Evolutionary conservation across 2,888 invertebrate genomes (phyloP), one percentile per base, ranked within the genome.

Genomic region (Apodemia hepburni): DNA sequence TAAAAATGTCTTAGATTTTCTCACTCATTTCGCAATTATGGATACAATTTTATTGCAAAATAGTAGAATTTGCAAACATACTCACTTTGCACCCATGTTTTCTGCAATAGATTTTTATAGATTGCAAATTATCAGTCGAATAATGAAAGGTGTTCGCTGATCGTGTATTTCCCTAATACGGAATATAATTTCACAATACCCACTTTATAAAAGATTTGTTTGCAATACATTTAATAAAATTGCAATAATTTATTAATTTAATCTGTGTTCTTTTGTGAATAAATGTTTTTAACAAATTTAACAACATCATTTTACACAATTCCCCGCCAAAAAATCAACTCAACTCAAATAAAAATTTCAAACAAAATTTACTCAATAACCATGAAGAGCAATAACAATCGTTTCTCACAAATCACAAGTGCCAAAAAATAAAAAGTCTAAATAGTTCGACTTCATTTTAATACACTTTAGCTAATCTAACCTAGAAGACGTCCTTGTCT

Each of bases 351-450:
- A 61, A 22, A 60, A 42, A 45, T 61, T 57, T 57, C 7, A 42
- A 62, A 62, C 22, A 61, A 61, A 58, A 58, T 57, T 49, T 49
- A 58, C 49, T 62, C 58, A 62, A 58, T 35, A 62, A 58, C 49
- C 58, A 62, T 49, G 58, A 58, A 59, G 58, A 58, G 58, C 62
- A 58, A 59, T 62, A 62, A 61, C 61, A 61, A 61, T 58, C 45
- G n/a, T 47, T 42, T 45, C 45, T 47, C 54, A 57, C 29, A 27
- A 57, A 57, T 57, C 54, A 57, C 54, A 57, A 27, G 54, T 57
- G 54, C 54, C 54, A 27, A 57, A 38, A 47, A 57, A 57, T 57
- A 57, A 57, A 57, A 22, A 29, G 54, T 57, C 54, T 57, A 57
- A 57, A 57, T 27, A 29, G 15, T 57, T 57, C 27, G 54, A 61